Conservation (phyloP, 2,797 vertebrate species). For the Parauchenoglanis punctatus region DNA sequence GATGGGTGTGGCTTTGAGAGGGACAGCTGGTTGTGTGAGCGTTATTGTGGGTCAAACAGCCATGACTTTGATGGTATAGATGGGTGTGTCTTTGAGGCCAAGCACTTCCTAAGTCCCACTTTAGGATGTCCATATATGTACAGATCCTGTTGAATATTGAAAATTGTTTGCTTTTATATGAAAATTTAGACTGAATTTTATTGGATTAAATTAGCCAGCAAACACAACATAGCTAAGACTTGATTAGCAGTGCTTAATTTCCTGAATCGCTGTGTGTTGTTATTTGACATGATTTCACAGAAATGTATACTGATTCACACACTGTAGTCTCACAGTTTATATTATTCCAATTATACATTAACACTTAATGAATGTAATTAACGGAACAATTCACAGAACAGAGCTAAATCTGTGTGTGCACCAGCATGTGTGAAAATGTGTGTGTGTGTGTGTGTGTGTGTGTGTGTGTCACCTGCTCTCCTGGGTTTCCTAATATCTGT, state of each 20-base stretch:
- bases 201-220: neutral
- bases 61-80: too few species aligned
- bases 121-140: neutral
- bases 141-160: neutral
- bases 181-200: neutral
- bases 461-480: constrained; percentile 58
- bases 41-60: neutral
- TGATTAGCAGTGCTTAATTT: neutral
- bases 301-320: neutral
- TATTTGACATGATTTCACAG: neutral
- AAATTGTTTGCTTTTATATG: neutral
- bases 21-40: neutral
- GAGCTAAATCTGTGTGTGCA: constrained; percentile 47
- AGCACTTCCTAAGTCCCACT: neutral
- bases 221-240: neutral
- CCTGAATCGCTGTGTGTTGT: neutral
- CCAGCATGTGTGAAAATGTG: constrained; percentile 32
- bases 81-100: neutral
- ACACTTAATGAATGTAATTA: constrained; percentile 25
- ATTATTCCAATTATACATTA: constrained; percentile 17
- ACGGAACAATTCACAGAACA: neutral
- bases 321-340: neutral
- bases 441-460: constrained; percentile 35
- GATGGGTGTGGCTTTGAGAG: neutral
- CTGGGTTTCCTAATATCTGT: constrained; percentile 61